Base-by-base conservation (phyloP, 2,113 vertebrate genomes). In the Chaetorhynchus papuensis region DNA sequence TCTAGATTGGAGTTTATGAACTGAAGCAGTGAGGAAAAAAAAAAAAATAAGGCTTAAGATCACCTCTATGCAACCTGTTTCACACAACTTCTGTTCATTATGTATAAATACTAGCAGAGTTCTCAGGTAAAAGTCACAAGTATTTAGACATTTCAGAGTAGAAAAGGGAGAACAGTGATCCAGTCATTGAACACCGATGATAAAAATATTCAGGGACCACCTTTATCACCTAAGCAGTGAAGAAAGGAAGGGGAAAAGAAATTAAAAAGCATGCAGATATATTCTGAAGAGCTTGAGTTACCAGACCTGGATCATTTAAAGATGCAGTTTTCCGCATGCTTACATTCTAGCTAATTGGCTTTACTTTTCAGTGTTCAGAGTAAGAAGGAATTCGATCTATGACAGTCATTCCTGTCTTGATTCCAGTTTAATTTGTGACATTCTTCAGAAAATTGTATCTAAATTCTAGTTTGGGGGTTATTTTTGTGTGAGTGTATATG, bases 331-430 rank as follows among this genome's bases (percentile, higher is more conserved):
- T 86, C 71, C 83, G 64, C 64, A 56, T 21, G 35, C 37, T 80
- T 83, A 50, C 10, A 1, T 88, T 88, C 44, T 50, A 50, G 63
- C 57, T 88, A 75, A 59, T 72, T 41, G 42, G 33, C 44, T 88
- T 81, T 70, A 57, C 27, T 74, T 74, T 49, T 7, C 39, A 72
- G 60, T 8, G 9, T 37, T 69, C 71, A 74, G 50, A 83, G 27
- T 28, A 83, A 50, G n/a, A 90, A 86, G 39, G 59, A 92, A 94
- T 93, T 86, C 78, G 27, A 78, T 60, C 64, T 54, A 78, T 60
- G 56, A 89, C 52, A 84, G 56, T 63, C 59, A 88, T 94, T 44
- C 31, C 33, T 74, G 18, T 42, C 71, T 69, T 54, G 59, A 93
- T 80, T 74, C 50, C 63, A 77, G n/a, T 65, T 86, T 69, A 30